These are phyloP conservation scores for Nibea coibor DNA, from an alignment of 2,113 vertebrate genomes.

Conservation along the genomic window DNA sequence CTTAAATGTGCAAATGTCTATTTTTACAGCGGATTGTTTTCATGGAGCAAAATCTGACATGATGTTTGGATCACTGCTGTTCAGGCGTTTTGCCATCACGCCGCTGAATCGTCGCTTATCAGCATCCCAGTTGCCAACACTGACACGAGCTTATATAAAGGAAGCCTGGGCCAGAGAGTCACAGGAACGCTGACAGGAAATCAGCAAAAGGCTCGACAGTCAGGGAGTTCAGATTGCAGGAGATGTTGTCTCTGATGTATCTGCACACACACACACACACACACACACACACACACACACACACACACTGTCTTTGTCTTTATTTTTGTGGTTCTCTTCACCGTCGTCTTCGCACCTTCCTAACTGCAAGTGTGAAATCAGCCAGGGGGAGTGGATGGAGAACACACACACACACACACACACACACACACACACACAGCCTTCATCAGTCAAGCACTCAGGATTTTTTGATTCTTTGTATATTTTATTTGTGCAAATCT, in stretches of 20 bases:
- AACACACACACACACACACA: background rate
- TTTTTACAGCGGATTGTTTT: slow-evolving; percentile 7
- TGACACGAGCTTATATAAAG: slow-evolving; percentile 5
- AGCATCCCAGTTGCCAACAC: slow-evolving; percentile 1
- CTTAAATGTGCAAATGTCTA: background rate
- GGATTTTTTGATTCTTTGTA: slow-evolving; percentile 18
- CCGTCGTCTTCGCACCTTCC: slow-evolving; percentile 7
- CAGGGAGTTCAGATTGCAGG: slow-evolving; percentile 25
- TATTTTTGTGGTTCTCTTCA: slow-evolving; percentile 12
- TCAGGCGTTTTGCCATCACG: slow-evolving; percentile 4
- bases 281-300: background rate
- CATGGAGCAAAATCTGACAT: background rate
- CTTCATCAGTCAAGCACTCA: slow-evolving; percentile 20
- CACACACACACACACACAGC: slow-evolving; percentile 12
- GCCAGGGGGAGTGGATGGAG: background rate
- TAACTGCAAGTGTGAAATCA: slow-evolving; percentile 34
- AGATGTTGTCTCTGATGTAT: slow-evolving; percentile 36
- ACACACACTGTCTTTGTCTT: background rate
- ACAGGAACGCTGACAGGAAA: slow-evolving; percentile 26
- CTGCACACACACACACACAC: background rate
- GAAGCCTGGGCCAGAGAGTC: background rate
- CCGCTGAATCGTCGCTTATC: slow-evolving; percentile 8
- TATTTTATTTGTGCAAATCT: slow-evolving; percentile 42
- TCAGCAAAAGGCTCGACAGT: slow-evolving; percentile 26
- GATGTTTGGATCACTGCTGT: slow-evolving; percentile 3